phyloP scores from a whole-genome alignment of 1,140 invertebrate genomes.

The Trichomalopsis sarcophagae region DNA sequence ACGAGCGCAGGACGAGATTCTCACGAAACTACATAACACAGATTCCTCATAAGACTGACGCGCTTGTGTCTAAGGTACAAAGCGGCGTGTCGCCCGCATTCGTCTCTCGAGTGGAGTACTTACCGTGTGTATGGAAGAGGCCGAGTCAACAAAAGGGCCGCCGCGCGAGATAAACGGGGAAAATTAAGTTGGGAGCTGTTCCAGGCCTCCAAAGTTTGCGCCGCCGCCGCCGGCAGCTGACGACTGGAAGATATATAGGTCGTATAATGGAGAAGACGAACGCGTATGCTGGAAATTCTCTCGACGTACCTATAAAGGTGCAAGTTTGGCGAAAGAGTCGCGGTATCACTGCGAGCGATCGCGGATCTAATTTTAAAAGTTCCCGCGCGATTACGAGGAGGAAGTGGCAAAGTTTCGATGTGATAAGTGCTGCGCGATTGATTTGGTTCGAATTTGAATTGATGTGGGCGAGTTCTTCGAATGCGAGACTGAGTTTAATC shows the following conservation, averaged over 20 bases:
- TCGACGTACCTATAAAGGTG: not conserved
- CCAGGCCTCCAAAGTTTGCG: not conserved
- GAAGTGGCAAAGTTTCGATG: not conserved
- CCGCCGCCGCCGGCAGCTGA: not conserved
- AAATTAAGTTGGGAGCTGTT: conserved; percentile 20
- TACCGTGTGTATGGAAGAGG: not conserved
- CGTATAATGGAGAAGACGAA: not conserved
- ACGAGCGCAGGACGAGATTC: too few species aligned
- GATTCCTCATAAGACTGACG: too few species aligned
- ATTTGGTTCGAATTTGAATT: not conserved
- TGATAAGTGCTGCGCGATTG: not conserved
- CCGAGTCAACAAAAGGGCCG: conserved; percentile 1
- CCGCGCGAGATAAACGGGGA: conserved; percentile 28
- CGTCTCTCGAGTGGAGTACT: not conserved
- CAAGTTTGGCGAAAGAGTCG: not conserved
- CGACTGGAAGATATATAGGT: not conserved
- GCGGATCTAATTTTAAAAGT: not conserved
- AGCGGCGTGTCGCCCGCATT: not conserved
- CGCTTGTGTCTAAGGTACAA: not conserved
- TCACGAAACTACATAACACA: too few species aligned
- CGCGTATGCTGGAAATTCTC: not conserved
- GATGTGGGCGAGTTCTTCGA: not conserved
- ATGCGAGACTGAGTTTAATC: too few species aligned
- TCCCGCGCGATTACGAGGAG: not conserved
- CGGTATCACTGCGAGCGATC: not conserved